These are phyloP conservation scores for Steinernema khuongi DNA, from an alignment of 1,140 invertebrate genomes.

Conservation along the genomic window DNA sequence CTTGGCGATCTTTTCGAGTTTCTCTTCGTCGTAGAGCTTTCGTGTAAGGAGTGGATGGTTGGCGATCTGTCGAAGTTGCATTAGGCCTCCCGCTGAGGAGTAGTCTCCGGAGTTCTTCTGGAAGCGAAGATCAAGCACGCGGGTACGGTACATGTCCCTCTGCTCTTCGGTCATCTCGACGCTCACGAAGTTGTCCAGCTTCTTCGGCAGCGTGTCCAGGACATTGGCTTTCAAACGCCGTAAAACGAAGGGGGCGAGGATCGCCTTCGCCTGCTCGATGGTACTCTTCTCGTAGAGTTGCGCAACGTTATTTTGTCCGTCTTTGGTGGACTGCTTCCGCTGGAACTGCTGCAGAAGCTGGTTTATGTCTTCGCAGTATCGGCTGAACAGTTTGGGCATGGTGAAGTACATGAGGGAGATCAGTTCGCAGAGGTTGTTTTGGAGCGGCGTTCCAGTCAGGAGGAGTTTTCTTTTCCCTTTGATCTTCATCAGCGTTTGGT, in stretches of 20 bases:
- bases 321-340: constrained; percentile 35
- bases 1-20: constrained; percentile 69
- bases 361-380: constrained; percentile 79
- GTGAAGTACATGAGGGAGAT: constrained; percentile 91
- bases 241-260: constrained; percentile 91
- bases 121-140: not conserved
- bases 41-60: constrained; percentile 80
- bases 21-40: constrained; percentile 71
- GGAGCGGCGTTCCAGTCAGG: constrained; percentile 66
- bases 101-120: constrained; percentile 20
- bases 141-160: constrained; percentile 61
- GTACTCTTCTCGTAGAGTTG: constrained; percentile 46
- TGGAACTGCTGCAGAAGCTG: constrained; percentile 69
- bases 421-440: constrained; percentile 89
- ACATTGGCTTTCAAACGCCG: constrained; percentile 78
- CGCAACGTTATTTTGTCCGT: constrained; percentile 43
- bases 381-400: constrained; percentile 86
- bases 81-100: constrained; percentile 71
- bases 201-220: constrained; percentile 69
- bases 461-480: constrained; percentile 58
- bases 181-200: constrained; percentile 68
- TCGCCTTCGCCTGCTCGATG: constrained; percentile 77
- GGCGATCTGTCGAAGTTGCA: constrained; percentile 78
- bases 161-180: constrained; percentile 70
- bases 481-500: constrained; percentile 75